Evolutionary conservation across 2,113 vertebrate genomes (phyloP).

Genomic region (Pterocles burchelli): DNA sequence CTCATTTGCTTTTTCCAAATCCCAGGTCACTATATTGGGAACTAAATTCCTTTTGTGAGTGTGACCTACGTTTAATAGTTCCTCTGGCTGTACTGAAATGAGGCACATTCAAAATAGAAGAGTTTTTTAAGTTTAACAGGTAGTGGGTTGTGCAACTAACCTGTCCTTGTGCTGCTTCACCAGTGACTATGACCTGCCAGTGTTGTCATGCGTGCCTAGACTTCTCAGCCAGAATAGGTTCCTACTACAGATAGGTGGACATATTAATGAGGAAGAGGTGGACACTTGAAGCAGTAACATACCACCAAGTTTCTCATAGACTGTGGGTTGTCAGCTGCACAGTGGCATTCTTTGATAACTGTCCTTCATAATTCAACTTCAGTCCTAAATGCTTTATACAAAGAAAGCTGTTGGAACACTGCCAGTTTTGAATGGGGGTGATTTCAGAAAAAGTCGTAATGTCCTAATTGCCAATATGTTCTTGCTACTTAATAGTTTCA

Average conservation of each 20-base stretch:
- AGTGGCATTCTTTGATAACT: background rate
- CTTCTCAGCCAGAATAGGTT: background rate
- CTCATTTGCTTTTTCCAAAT: background rate
- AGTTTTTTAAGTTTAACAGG: background rate
- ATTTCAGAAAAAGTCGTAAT: background rate
- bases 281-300: background rate
- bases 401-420: background rate
- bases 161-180: background rate
- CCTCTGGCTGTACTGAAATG: background rate
- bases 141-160: background rate
- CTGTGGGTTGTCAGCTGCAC: background rate
- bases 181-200: background rate
- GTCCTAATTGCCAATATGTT: background rate
- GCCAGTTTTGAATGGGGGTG: background rate
- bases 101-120: background rate
- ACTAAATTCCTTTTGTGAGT: background rate
- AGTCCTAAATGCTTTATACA: background rate
- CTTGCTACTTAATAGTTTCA: background rate
- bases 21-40: background rate
- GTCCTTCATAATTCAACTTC: background rate
- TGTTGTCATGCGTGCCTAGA: background rate
- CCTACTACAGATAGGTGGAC: background rate
- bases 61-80: background rate
- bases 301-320: background rate
- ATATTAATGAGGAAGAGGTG: background rate